Evolutionary conservation across 1,140 invertebrate species (phyloP), one percentile per base, ranked within the genome.

Genomic region (Hylaeus volcanicus): DNA sequence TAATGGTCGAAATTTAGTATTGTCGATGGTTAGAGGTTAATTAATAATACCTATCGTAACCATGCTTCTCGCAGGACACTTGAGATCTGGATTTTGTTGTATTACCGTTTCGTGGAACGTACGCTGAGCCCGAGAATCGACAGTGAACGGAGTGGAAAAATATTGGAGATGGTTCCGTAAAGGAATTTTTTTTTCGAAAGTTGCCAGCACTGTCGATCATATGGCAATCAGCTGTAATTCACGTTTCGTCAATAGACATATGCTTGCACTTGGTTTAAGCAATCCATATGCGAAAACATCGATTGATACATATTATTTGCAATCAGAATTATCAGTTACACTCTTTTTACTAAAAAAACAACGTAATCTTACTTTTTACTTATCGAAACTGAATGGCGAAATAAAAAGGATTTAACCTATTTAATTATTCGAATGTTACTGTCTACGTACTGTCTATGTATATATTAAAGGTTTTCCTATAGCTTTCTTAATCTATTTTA

Each of bases 171-270:
- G 12, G 8, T 60, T n/a, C 11, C 8, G 2, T 48, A 8, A 3
- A 74, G 53, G 53, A 43, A 69, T 69, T 83, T 79, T n/a, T 79
- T 77, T 58, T 9, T 1, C 11, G 0, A 37, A 8, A 15, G 87
- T 91, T 91, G 89, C 63, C 72, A 41, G 12, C 51, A 39, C 51
- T 86, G 81, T 72, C 85, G 89, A 90, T 90, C 90, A 91, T 91
- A 90, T 90, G 90, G 88, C 82, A 90, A 88, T 91, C 90, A 91
- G 90, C 90, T 90, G 90, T 90, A 84, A 76, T 79, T 79, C 81
- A 78, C 68, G 69, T 66, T 72, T 78, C 48, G 41, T 60, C 63
- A 12, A 65, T 79, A 41, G 43, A 66, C 55, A 68, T 58, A 70
- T 70, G 75, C 9, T 60, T 60, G 12, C 15, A 9, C 14, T 60